phyloP scores from a whole-genome alignment of 2,888 invertebrate species.

The Zelleria hepariella region DNA sequence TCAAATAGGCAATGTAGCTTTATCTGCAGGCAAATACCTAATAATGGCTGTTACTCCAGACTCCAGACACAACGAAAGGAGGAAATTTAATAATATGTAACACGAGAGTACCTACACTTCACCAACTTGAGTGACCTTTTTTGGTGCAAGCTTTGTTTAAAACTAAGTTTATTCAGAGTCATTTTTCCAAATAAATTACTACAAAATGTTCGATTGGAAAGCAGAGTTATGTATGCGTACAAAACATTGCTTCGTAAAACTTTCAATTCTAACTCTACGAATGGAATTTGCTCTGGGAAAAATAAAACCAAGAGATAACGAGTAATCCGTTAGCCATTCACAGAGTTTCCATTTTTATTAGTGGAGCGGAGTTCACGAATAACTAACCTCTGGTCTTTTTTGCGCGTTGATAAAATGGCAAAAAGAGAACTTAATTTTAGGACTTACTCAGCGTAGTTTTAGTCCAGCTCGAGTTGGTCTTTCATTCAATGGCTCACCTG shows the following conservation, averaged over 20 bases:
- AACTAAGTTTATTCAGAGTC: background rate
- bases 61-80: too few species aligned
- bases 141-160: background rate
- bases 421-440: constrained; percentile 37
- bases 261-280: constrained; percentile 19
- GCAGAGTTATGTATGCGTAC: background rate
- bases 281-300: constrained; percentile 22
- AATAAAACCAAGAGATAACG: constrained; percentile 24
- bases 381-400: constrained; percentile 47
- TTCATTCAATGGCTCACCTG: constrained; percentile 11
- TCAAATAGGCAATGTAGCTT: too few species aligned
- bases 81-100: too few species aligned
- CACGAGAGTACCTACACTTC: too few species aligned
- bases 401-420: constrained; percentile 38
- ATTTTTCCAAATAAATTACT: too few species aligned
- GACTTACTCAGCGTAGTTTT: constrained; percentile 23
- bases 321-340: constrained; percentile 38
- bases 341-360: constrained; percentile 53
- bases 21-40: too few species aligned
- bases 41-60: too few species aligned
- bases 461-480: constrained; percentile 25
- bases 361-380: constrained; percentile 36
- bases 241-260: background rate
- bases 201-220: background rate
- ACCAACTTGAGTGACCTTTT: too few species aligned